Conservation (phyloP, 2,888 invertebrate genomes). For the Cheiracanthium punctorium region DNA sequence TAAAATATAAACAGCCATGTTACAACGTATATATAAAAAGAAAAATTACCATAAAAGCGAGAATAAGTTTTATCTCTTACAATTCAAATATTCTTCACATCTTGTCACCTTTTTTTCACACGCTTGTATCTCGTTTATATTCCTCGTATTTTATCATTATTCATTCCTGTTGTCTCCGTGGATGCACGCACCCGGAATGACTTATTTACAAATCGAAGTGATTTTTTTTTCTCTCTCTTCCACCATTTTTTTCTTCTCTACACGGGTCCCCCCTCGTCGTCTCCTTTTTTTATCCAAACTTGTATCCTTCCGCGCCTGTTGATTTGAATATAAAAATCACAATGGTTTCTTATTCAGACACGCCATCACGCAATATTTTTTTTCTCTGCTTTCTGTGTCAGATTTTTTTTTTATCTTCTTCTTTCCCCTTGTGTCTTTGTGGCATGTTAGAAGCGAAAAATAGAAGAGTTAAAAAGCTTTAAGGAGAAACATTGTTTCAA, state of each 20-base stretch:
- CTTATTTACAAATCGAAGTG: slow-evolving; percentile 22
- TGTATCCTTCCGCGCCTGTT: slow-evolving; percentile 25
- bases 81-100: no score
- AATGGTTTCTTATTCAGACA: slow-evolving; percentile 15
- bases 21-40: no score
- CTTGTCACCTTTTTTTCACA: neutral
- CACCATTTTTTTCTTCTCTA: neutral
- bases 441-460: neutral
- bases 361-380: slow-evolving; percentile 48
- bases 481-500: no score
- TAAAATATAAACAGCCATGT: no score
- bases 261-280: neutral
- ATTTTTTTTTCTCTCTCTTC: slow-evolving; percentile 1
- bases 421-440: neutral
- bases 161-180: neutral
- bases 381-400: neutral
- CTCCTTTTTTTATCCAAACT: neutral
- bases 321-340: slow-evolving; percentile 62
- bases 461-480: neutral
- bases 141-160: neutral
- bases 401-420: neutral
- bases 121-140: neutral
- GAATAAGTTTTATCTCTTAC: no score
- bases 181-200: slow-evolving; percentile 31
- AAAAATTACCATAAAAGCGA: no score